These are phyloP conservation scores for Zeus faber DNA, from an alignment of 2,113 vertebrate species.

Conservation along the genomic window DNA sequence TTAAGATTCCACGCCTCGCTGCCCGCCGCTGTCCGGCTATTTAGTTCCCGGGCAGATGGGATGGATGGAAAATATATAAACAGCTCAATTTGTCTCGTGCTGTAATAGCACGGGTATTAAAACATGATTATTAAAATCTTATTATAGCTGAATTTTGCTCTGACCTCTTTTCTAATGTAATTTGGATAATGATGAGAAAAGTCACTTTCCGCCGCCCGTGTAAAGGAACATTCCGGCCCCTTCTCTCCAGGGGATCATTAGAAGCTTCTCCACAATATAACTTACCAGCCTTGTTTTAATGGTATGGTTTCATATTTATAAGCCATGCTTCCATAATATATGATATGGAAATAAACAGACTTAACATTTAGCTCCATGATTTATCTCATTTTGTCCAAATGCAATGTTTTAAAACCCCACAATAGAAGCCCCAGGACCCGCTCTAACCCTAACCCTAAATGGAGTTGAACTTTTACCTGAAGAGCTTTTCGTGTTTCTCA, in stretches of 20 bases:
- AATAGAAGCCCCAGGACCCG: background rate
- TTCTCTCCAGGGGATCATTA: constrained; percentile 17
- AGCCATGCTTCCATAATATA: constrained; percentile 18
- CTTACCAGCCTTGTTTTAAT: constrained; percentile 33
- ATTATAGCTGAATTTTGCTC: constrained; percentile 53
- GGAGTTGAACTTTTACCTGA: background rate
- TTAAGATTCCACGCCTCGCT: background rate
- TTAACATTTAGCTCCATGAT: too few species aligned
- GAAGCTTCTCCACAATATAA: constrained; percentile 33
- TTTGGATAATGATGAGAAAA: constrained; percentile 64
- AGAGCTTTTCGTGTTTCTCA: background rate
- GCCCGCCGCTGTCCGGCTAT: constrained; percentile 17
- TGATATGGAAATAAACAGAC: too few species aligned
- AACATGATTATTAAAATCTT: constrained; percentile 53
- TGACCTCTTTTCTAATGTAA: constrained; percentile 65
- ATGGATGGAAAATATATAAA: constrained; percentile 45
- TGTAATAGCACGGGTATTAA: constrained; percentile 41
- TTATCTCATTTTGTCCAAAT: too few species aligned
- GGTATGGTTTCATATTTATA: constrained; percentile 33
- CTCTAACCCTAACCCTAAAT: background rate
- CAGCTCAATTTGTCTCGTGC: constrained; percentile 38
- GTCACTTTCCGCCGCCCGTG: constrained; percentile 43
- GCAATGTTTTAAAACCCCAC: background rate
- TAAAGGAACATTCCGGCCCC: constrained; percentile 29
- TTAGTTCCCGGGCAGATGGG: constrained; percentile 30